Evolutionary conservation across 2,888 invertebrate genomes (phyloP), one percentile per base, ranked within the genome.

Genomic region (Lamproptera curius): DNA sequence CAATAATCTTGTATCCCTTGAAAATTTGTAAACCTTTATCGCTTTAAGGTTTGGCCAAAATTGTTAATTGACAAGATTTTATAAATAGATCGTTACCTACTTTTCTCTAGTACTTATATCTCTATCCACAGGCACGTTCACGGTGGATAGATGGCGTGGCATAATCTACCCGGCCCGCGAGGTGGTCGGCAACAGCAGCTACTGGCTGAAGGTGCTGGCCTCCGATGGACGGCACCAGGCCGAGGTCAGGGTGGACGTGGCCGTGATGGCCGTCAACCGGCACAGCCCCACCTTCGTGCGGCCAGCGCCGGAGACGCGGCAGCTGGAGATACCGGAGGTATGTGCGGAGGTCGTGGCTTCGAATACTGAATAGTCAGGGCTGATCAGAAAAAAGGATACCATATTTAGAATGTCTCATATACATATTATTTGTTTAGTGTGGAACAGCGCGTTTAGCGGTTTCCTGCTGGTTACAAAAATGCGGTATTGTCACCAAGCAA

Each of bases 241-340:
- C 65, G 83, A 83, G 1, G 93, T 96, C 0, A 83, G 86, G n/a
- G 92, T 97, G 1, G 90, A 92, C 57, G 92, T 97, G 43, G 89
- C 91, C 35, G 94, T 96, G 23, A 84, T 93, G 14, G 92, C 93
- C 50, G 94, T 95, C 0, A 96, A 96, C 80, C 92, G 94, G 57
- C 92, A 95, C 67, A 92, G 93, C 38, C 97, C 97, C 0, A 90
- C 90, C 48, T 96, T 96, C 72, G 89, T 94, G 5, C 90, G 92
- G 65, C 97, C 97, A 0, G 91, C 93, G 1, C 73, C 91, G 0
- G 90, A 92, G 0, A 94, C 94, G 73, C 90, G 93, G 2, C 94
- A 94, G 20, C 28, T 97, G 11, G 92, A 93, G 73, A 92, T 97
- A 57, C 92, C 95, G 0, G 96, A 96, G 88, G 95, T 95, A 80